Conservation (phyloP, 2,888 invertebrate genomes). For the Muschampia plurimacula region DNA sequence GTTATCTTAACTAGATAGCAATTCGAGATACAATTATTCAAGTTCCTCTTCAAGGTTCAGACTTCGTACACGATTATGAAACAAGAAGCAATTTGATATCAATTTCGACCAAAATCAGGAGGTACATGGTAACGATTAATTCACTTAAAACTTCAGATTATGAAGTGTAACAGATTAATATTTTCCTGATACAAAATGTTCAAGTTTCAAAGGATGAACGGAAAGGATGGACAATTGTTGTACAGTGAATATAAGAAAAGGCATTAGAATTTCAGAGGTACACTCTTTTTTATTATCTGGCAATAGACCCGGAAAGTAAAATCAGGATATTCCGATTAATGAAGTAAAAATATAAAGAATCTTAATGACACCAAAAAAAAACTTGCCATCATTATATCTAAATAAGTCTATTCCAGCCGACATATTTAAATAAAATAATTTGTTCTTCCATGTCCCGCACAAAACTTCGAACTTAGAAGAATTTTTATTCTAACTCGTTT, state of each 20-base stretch:
- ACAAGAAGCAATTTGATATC: slow-evolving; percentile 20
- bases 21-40: not conserved
- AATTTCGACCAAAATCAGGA: not conserved
- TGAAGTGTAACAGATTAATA: not conserved
- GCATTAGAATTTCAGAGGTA: too few species aligned
- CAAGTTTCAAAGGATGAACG: not conserved
- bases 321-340: not conserved
- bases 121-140: slow-evolving; percentile 13
- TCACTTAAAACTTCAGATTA: slow-evolving; percentile 10
- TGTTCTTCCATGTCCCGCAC: slow-evolving; percentile 2
- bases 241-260: too few species aligned
- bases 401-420: not conserved
- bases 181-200: not conserved
- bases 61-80: slow-evolving; percentile 1
- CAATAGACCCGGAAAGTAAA: not conserved
- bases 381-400: not conserved
- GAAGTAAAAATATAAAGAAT: not conserved
- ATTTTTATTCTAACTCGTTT: slow-evolving; percentile 1
- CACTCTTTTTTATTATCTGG: not conserved
- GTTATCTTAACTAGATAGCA: slow-evolving; percentile 38
- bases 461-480: not conserved
- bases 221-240: too few species aligned
- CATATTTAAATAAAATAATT: not conserved
- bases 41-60: slow-evolving; percentile 9
- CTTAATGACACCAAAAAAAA: not conserved